Conservation (phyloP, 2,113 vertebrate species). For the Sitta europaea region DNA sequence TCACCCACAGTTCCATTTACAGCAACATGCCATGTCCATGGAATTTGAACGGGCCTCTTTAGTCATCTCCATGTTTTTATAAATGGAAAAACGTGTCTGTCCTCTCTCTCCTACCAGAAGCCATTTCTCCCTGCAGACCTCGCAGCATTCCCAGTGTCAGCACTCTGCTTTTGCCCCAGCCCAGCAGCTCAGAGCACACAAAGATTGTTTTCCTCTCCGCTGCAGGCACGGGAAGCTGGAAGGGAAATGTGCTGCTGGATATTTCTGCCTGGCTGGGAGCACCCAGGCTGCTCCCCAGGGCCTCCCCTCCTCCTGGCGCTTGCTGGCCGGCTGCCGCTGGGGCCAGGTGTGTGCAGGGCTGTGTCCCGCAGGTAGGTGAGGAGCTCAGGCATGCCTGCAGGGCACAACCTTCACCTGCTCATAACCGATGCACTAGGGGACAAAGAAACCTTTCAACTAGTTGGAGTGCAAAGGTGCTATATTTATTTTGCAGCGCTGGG, state of each 20-base stretch:
- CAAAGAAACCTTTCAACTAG: too few relatives aligned
- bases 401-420: accelerated
- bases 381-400: accelerated
- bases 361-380: slow-evolving; percentile 82
- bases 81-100: accelerated
- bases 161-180: background rate
- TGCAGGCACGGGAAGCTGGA: slow-evolving; percentile 78
- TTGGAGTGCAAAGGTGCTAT: too few relatives aligned
- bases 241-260: slow-evolving; percentile 85
- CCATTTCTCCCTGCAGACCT: background rate
- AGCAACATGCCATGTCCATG: background rate
- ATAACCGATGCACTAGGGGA: too few relatives aligned
- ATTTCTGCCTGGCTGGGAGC: slow-evolving; percentile 84
- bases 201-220: background rate
- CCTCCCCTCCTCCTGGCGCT: slow-evolving; percentile 29
- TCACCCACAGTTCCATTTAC: background rate
- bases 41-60: background rate
- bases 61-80: accelerated
- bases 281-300: slow-evolving; percentile 72
- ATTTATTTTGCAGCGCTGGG: too few relatives aligned
- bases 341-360: slow-evolving; percentile 77
- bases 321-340: slow-evolving; percentile 71
- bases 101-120: accelerated
- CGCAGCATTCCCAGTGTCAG: accelerated
- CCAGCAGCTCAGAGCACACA: accelerated